phyloP scores from a whole-genome alignment of 2,797 vertebrate species.

The Leptatherina wallacei region DNA sequence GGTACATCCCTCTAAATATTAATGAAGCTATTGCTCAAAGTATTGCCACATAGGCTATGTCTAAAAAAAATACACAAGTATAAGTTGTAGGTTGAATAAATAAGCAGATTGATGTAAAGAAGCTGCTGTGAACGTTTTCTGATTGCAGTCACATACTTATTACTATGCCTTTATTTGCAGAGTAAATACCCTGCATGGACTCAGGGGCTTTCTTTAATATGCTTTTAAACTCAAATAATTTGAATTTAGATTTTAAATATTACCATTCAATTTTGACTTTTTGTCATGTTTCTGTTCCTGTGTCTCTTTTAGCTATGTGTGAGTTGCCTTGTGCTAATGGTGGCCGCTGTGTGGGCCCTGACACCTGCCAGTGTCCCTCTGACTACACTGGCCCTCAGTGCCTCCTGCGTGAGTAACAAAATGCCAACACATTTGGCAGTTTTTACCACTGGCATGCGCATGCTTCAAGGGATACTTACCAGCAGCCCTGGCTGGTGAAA shows the following conservation, averaged over 20 bases:
- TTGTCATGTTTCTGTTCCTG: neutral
- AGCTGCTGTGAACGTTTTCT: neutral
- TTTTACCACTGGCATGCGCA: constrained; percentile 4
- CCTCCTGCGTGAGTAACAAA: constrained; percentile 80
- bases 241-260: neutral
- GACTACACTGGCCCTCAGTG: constrained; percentile 86
- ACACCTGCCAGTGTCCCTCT: constrained; percentile 85
- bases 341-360: constrained; percentile 83
- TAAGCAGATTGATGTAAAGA: neutral
- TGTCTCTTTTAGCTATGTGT: constrained; percentile 78
- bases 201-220: neutral
- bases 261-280: neutral
- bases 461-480: neutral
- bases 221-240: neutral
- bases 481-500: constrained; percentile 1
- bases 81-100: neutral
- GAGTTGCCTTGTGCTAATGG: constrained; percentile 84
- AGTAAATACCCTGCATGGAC: neutral
- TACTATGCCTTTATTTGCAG: neutral
- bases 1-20: constrained; percentile 63
- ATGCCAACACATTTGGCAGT: constrained; percentile 29
- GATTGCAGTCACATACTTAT: neutral
- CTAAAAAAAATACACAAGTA: neutral
- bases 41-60: neutral
- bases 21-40: neutral